phyloP scores from a whole-genome alignment of 2,797 vertebrate species.

The Premnoplex brunnescens region DNA sequence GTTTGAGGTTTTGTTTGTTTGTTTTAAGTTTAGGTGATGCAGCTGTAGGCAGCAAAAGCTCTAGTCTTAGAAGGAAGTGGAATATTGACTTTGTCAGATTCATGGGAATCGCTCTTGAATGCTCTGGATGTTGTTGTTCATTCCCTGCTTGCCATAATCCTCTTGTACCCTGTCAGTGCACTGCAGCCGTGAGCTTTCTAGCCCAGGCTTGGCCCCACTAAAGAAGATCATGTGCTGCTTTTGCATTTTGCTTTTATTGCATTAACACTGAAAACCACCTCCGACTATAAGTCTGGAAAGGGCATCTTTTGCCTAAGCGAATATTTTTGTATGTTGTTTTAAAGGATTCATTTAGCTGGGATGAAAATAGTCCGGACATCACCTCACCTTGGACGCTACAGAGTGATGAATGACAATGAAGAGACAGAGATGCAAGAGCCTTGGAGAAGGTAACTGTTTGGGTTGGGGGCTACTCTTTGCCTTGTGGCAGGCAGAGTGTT shows the following conservation, averaged over 20 bases:
- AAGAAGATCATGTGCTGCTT: background rate
- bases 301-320: background rate
- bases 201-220: background rate
- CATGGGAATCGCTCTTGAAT: background rate
- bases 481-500: background rate
- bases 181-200: background rate
- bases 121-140: background rate
- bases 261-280: background rate
- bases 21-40: background rate
- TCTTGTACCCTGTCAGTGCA: background rate
- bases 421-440: conserved; percentile 7
- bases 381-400: conserved; percentile 68
- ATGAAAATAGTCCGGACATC: conserved; percentile 70
- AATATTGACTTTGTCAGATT: background rate
- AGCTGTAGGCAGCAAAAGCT: background rate
- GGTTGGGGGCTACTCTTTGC: background rate
- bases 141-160: background rate
- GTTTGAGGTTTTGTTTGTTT: background rate
- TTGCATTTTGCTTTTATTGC: background rate
- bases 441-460: conserved; percentile 40
- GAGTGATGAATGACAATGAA: conserved; percentile 51
- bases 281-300: background rate
- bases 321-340: background rate
- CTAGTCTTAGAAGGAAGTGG: background rate
- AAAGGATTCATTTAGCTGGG: conserved; percentile 72